phyloP scores from a whole-genome alignment of 2,797 vertebrate genomes.

The Scolopax bukidnonensis region DNA sequence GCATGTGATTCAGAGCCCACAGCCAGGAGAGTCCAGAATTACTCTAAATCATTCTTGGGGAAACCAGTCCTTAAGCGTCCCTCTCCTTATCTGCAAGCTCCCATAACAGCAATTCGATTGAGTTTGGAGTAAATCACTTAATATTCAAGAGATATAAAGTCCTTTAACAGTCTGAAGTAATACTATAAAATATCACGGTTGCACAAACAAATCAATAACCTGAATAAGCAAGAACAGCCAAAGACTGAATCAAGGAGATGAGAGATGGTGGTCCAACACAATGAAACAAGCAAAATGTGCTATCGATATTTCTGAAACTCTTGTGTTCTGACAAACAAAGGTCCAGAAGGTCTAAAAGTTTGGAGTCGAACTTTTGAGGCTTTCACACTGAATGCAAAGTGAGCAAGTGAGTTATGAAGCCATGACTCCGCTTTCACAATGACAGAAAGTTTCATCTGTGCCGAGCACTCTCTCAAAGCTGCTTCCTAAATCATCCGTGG shows the following conservation, averaged over 20 bases:
- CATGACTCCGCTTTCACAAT: background rate
- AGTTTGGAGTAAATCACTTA: background rate
- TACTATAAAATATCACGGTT: background rate
- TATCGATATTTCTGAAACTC: background rate
- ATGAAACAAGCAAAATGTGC: background rate
- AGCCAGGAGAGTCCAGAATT: background rate
- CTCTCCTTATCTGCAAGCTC: background rate
- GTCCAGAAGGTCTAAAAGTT: background rate
- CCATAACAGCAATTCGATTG: background rate
- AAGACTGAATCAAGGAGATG: background rate
- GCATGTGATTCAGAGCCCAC: background rate
- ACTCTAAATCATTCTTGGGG: background rate
- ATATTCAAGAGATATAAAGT: slow-evolving; percentile 8
- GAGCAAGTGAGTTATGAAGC: background rate
- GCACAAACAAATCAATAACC: slow-evolving; percentile 24
- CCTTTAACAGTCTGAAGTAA: background rate
- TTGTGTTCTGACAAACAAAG: background rate
- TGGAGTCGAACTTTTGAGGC: background rate
- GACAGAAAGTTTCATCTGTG: background rate
- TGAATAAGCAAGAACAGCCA: background rate
- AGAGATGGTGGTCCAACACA: background rate
- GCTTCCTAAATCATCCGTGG: background rate
- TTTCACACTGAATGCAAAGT: background rate
- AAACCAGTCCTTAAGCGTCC: background rate
- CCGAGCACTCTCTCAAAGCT: background rate